phyloP scores from a whole-genome alignment of 1,140 invertebrate genomes.

The Drosophila kohkoa region DNA sequence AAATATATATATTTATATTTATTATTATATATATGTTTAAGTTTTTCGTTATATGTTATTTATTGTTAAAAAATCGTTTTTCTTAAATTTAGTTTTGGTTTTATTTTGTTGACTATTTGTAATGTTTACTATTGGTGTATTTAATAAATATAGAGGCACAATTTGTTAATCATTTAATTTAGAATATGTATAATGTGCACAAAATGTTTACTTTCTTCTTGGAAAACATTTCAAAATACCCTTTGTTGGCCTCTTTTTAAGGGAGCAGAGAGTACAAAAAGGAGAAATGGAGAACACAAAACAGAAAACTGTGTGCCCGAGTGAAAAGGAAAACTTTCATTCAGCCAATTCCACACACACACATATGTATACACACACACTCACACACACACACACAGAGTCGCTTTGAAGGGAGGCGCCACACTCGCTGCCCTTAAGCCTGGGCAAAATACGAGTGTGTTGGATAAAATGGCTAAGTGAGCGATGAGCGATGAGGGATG shows the following conservation, averaged over 20 bases:
- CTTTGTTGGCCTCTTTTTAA: neutral
- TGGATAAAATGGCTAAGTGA: neutral
- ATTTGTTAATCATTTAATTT: too few relatives aligned
- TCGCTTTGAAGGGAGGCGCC: neutral
- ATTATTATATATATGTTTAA: too few relatives aligned
- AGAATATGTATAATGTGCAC: too few relatives aligned
- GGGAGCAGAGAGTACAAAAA: neutral
- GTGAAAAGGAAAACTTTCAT: slow-evolving; percentile 37
- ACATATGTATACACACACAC: neutral
- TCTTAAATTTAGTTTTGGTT: too few relatives aligned
- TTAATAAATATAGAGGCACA: too few relatives aligned
- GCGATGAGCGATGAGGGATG: neutral
- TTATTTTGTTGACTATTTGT: too few relatives aligned
- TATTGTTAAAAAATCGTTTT: too few relatives aligned
- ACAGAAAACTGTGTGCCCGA: slow-evolving; percentile 11
- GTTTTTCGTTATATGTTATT: too few relatives aligned
- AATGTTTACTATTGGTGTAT: too few relatives aligned
- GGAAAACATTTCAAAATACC: neutral
- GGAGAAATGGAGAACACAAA: neutral
- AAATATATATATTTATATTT: too few relatives aligned
- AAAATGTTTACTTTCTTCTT: too few relatives aligned
- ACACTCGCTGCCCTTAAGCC: slow-evolving; percentile 5
- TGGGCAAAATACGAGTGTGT: slow-evolving; percentile 2
- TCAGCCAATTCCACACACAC: slow-evolving; percentile 23
- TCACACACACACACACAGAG: too few relatives aligned